Evolutionary conservation across 2,113 vertebrate genomes (phyloP).

Genomic region (Setophaga kirtlandii): DNA sequence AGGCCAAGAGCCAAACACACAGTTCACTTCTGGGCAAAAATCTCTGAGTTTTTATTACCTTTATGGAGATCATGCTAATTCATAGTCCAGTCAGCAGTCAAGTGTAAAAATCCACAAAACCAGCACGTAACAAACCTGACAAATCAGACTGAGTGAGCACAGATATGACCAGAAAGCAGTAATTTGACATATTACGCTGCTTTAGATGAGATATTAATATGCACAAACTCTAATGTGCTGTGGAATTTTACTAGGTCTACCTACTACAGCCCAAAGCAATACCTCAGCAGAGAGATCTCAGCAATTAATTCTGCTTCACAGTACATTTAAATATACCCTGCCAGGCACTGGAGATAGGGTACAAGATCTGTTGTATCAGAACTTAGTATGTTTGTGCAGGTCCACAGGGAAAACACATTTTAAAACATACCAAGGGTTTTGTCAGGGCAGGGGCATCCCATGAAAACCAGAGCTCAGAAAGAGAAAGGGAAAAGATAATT

Average conservation of each 20-base stretch:
- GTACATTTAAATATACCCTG: background rate
- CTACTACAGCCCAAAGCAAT: background rate
- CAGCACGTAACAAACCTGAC: background rate
- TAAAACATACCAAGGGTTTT: background rate
- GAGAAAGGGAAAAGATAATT: background rate
- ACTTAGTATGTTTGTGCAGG: background rate
- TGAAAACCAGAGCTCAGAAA: background rate
- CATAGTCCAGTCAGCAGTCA: background rate
- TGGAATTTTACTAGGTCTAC: constrained; percentile 38
- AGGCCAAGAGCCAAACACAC: background rate
- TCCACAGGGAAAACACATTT: background rate
- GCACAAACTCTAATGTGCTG: background rate
- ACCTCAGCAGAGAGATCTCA: constrained; percentile 16
- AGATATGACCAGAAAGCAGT: background rate
- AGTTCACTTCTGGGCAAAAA: background rate
- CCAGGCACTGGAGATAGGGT: background rate
- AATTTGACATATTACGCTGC: background rate
- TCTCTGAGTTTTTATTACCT: background rate
- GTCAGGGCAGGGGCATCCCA: background rate
- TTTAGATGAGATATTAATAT: constrained; percentile 25
- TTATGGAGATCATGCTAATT: background rate
- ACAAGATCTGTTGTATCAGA: background rate
- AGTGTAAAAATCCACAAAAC: background rate
- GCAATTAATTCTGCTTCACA: constrained; percentile 13
- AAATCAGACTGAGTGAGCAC: background rate